Evolutionary conservation across 2,113 vertebrate genomes (phyloP), one percentile per base, ranked within the genome.

Genomic region (Datnioides undecimradiatus): DNA sequence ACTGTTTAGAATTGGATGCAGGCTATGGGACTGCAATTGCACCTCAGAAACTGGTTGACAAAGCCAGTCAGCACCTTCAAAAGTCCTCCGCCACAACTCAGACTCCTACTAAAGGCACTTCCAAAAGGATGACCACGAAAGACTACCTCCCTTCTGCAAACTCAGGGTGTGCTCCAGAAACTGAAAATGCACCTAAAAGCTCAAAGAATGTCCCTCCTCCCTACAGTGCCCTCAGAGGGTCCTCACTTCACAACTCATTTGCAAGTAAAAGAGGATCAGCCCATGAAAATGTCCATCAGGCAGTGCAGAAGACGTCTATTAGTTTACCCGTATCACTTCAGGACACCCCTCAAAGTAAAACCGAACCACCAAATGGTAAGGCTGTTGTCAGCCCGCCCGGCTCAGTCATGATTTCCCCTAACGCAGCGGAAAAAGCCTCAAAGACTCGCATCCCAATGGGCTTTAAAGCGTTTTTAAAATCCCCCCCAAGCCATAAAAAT

Each of bases 391-490:
- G 90, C 51, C 84, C 89, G 27, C 92, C 88, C 45, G 87, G 76
- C 70, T 84, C 86, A 8, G 88, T 74, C 8, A 74, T 85, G 1
- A 48, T 82, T 45, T 57, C 88, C 40, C 95, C 90, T 6, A 95
- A 76, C 58, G 5, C 91, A 48, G 91, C 77, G 0, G 96, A 97
- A 78, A 96, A 93, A 87, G 91, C 91, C 34, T 77, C 90, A 80
- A 97, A 95, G 88, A 96, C 95, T 14, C 95, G 92, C 71, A 95
- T 97, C 64, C 96, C 97, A 5, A 89, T 94, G 68, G 97, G 96
- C 23, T 95, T 97, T 73, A 97, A 94, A 91, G 94, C 94, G 49
- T 95, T 97, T 91, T 91, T 96, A 71, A 97, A 95, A 91, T 97
- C 96, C 34, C 96, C 97, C 5, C 95, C 95, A 0, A 91, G 94